A percentile compares a stretch with the other conserved stretches of the same genome.
These are phyloP conservation scores for Loris lydekkerianus DNA, from an alignment of 2,797 vertebrate genomes.

Conservation along the genomic window DNA sequence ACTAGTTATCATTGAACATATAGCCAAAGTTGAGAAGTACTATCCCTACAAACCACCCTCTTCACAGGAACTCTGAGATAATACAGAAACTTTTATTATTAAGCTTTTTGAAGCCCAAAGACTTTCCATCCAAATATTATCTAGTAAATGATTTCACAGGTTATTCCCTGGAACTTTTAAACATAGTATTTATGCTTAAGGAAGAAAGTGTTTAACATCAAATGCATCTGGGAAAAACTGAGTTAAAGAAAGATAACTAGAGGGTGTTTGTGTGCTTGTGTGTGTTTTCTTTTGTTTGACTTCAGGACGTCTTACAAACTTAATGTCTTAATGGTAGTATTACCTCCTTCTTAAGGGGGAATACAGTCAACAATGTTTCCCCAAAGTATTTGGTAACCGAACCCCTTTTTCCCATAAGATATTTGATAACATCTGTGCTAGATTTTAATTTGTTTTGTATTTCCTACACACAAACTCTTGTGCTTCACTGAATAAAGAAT, in stretches of 20 bases:
- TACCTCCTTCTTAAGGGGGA: neutral
- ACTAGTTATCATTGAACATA: neutral
- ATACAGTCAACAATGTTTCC: neutral
- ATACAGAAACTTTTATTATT: neutral
- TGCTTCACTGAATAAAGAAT: neutral
- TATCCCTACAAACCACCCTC: neutral
- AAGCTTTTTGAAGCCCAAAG: neutral
- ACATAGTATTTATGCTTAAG: neutral
- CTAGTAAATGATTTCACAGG: neutral
- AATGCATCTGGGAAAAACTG: neutral
- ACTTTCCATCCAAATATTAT: neutral
- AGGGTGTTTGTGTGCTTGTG: neutral
- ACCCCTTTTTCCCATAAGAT: neutral
- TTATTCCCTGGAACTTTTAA: neutral
- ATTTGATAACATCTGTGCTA: neutral
- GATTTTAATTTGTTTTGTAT: slow-evolving; percentile 6
- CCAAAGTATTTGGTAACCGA: neutral
- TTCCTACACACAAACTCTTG: neutral
- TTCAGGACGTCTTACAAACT: neutral
- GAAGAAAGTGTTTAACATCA: neutral
- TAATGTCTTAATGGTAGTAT: neutral
- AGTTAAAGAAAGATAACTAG: slow-evolving; percentile 38
- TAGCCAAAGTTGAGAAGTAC: neutral
- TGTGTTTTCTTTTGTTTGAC: neutral
- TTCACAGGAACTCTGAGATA: neutral